A percentile compares a stretch with the other conserved stretches of the same genome.
phyloP scores from a whole-genome alignment of 2,113 vertebrate genomes.

The Aegotheles bennettii region DNA sequence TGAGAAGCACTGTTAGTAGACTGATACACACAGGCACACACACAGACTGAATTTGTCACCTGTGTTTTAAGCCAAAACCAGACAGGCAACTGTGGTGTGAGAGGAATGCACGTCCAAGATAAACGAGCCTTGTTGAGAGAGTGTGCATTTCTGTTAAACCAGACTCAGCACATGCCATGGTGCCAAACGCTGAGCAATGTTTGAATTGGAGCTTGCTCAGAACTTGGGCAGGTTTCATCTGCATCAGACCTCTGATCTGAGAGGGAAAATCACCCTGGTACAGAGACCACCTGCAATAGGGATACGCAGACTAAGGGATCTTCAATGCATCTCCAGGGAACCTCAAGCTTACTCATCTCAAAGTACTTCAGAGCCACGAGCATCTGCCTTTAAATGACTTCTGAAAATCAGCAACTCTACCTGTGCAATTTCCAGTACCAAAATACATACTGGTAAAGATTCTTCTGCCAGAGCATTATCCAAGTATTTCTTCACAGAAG shows the following conservation, averaged over 20 bases:
- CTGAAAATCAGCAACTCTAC: not conserved
- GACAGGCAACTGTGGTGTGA: not conserved
- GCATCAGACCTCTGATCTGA: not conserved
- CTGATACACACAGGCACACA: not conserved
- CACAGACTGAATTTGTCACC: not conserved
- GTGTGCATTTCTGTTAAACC: fast-evolving
- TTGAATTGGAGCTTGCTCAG: not conserved
- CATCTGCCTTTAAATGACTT: not conserved
- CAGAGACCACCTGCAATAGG: not conserved
- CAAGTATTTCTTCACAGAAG: not conserved
- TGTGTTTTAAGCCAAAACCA: not conserved
- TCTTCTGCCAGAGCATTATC: not conserved
- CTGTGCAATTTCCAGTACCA: not conserved
- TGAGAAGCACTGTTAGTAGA: not conserved
- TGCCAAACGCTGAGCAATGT: not conserved
- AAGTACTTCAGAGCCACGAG: not conserved
- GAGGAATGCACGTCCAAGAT: not conserved
- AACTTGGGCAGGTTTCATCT: not conserved
- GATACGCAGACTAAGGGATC: not conserved
- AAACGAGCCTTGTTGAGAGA: not conserved
- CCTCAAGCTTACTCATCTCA: not conserved
- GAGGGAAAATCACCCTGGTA: not conserved
- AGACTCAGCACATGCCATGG: not conserved
- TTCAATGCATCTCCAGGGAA: not conserved
- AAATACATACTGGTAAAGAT: not conserved